Conservation (phyloP, 2,797 vertebrate species). For the Rhinophrynus dorsalis region DNA sequence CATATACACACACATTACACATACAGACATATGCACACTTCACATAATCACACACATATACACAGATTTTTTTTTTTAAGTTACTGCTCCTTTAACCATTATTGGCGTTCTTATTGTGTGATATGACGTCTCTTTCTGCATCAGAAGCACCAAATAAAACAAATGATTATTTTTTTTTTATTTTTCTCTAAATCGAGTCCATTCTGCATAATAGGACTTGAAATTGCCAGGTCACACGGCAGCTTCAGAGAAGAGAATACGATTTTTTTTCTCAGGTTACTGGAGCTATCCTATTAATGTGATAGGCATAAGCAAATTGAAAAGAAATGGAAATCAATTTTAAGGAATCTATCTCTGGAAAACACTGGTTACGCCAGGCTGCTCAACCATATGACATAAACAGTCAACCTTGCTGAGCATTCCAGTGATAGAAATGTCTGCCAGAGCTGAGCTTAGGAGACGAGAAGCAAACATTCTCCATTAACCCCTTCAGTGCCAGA, state of each 20-base stretch:
- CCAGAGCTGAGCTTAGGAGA: neutral
- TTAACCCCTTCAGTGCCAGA: too few relatives aligned
- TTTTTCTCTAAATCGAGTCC: too few relatives aligned
- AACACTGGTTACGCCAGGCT: constrained; percentile 23
- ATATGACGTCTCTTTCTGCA: too few relatives aligned
- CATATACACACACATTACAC: too few relatives aligned
- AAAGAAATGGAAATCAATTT: constrained; percentile 46
- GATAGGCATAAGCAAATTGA: constrained; percentile 31
- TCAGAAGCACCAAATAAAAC: too few relatives aligned
- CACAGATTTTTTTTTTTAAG: too few relatives aligned
- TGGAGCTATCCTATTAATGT: constrained; percentile 36
- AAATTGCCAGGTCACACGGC: constrained; percentile 6
- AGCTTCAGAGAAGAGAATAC: neutral
- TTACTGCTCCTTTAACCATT: too few relatives aligned
- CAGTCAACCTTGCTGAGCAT: constrained; percentile 29
- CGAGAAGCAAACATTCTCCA: constrained; percentile 5
- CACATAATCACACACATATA: too few relatives aligned
- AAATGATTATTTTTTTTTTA: too few relatives aligned
- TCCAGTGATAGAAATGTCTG: constrained; percentile 33
- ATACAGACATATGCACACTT: too few relatives aligned
- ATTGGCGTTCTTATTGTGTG: too few relatives aligned
- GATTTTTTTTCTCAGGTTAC: constrained; percentile 22
- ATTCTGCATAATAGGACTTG: neutral
- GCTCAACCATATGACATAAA: constrained; percentile 42
- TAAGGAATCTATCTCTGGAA: constrained; percentile 36